Evolutionary conservation across 2,888 invertebrate species (phyloP), one percentile per base, ranked within the genome.

Genomic region (Galeopsomyia nigrocyanea): DNA sequence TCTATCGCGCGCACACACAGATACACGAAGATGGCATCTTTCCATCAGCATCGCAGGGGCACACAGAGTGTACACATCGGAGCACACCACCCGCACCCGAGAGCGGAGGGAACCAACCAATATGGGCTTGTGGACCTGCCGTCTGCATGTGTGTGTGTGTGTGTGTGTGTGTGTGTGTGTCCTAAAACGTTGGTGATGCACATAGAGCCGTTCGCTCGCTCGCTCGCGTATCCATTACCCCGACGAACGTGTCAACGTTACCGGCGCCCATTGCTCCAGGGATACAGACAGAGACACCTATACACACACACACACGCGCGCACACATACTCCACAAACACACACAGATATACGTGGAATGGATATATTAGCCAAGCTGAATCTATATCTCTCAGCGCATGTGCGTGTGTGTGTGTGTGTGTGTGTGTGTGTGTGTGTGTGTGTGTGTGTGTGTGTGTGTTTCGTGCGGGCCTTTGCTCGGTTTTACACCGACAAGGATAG

Each of bases 201-300:
- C 56, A 56, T 56, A 63, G 47, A 51, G 50, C 22, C 63, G n/a
- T n/a, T n/a, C 17, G 57, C 47, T 47, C 26, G 5, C 19, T 47
- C 17, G 13, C 55, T 50, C 14, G 56, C 56, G 63, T 58, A 69
- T 69, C 63, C 63, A 69, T 69, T 69, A 69, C 55, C 58, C 16
- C 63, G 63, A 50, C 63, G 57, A 57, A 50, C 57, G 69, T 69
- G 71, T 71, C 64, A 64, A 63, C 58, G 61, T 57, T 62, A 56
- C 68, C 58, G 51, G 49, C 50, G 19, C 58, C 39, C 67, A 58
- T 67, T 67, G 67, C 57, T 58, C 49, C 55, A 56, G 49, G 14
- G 58, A 58, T 7, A 39, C 39, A 39, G 7, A 39, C 13, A 39
- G 39, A 39, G 10, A 39, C 39, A 39, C 39, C 26, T 5, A 39